Base-by-base conservation (phyloP, 1,140 invertebrate species). In the Xylocopa sonorina region DNA sequence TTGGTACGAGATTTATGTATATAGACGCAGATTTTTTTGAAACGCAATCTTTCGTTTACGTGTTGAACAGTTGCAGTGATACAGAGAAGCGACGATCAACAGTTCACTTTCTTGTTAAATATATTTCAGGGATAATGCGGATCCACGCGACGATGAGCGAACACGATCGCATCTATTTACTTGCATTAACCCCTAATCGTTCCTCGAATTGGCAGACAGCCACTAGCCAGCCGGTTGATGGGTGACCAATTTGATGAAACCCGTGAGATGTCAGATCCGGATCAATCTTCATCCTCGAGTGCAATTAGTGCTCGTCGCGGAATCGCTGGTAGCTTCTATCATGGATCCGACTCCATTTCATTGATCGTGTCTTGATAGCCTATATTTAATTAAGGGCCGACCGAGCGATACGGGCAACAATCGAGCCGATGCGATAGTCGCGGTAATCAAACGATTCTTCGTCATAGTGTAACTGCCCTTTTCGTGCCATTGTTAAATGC, bases 251-350 rank as follows among this genome's bases (percentile, higher is more conserved):
- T 78, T 63, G 57, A 72, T 63, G 67, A 73, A 63, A 73, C 57
- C 34, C 27, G 68, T 51, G 60, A 62, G 69, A 58, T 80, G 78
- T 72, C 78, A 80, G 71, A 32, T 43, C 71, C 43, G 50, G 66
- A 81, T 81, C 74, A 78, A 83, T 64, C 76, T 78, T 78, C 76
- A 73, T 73, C 46, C 68, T 78, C 57, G 58, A 78, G 58, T 46
- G 76, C 68, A 78, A 78, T 78, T 78, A 78, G 58, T n/a, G 76
- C 27, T 55, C 58, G 64, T 27, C 50, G 62, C 29, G 60, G 43
- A 32, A 69, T 79, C 43, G 58, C 27, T 32, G 43, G 16, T 21
- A 6, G 34, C 57, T n/a, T 29, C 64, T 24, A 76, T n/a, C 43
- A 48, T 57, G 24, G 63, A 29, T 48, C 50, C 32, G 27, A n/a